Conservation (phyloP, 2,888 invertebrate genomes). For the Tryphoninae sp. region DNA sequence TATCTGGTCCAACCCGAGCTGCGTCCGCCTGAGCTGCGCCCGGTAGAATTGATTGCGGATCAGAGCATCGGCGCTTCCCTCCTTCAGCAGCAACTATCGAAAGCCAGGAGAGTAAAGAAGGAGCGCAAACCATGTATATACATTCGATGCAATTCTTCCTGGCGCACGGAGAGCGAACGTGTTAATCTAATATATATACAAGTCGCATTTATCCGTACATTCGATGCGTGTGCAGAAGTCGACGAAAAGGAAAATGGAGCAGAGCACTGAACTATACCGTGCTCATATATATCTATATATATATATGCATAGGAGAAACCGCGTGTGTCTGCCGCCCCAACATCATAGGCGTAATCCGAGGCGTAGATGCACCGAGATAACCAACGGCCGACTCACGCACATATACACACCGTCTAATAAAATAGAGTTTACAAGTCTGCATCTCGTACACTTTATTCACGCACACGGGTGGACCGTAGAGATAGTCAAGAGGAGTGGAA, state of each 20-base stretch:
- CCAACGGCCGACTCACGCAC: slow-evolving; percentile 61
- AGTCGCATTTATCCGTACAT: slow-evolving; percentile 32
- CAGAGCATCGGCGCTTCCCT: slow-evolving; percentile 20
- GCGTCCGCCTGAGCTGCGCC: slow-evolving; percentile 10
- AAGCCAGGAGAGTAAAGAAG: slow-evolving; percentile 22
- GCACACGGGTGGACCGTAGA: slow-evolving; percentile 32
- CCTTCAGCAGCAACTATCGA: slow-evolving; percentile 45
- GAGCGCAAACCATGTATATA: not conserved
- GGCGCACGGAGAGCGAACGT: slow-evolving; percentile 60
- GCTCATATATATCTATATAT: not conserved
- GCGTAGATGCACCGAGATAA: slow-evolving; percentile 74
- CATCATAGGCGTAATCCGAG: slow-evolving; percentile 73
- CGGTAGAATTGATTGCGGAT: slow-evolving; percentile 43
- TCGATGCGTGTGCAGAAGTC: slow-evolving; percentile 21
- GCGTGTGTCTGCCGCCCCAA: slow-evolving; percentile 44
- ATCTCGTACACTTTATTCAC: slow-evolving; percentile 32
- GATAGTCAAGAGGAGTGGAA: slow-evolving; percentile 45
- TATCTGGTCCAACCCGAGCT: not conserved
- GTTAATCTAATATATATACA: slow-evolving; percentile 64
- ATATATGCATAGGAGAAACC: slow-evolving; percentile 54
- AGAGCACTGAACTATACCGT: slow-evolving; percentile 13
- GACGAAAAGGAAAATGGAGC: slow-evolving; percentile 70
- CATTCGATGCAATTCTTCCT: slow-evolving; percentile 62
- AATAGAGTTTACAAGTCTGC: slow-evolving; percentile 14
- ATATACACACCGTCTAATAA: slow-evolving; percentile 11